These are phyloP conservation scores for Xiphophorus maculatus DNA, from an alignment of 2,113 vertebrate species.

Conservation along the genomic window DNA sequence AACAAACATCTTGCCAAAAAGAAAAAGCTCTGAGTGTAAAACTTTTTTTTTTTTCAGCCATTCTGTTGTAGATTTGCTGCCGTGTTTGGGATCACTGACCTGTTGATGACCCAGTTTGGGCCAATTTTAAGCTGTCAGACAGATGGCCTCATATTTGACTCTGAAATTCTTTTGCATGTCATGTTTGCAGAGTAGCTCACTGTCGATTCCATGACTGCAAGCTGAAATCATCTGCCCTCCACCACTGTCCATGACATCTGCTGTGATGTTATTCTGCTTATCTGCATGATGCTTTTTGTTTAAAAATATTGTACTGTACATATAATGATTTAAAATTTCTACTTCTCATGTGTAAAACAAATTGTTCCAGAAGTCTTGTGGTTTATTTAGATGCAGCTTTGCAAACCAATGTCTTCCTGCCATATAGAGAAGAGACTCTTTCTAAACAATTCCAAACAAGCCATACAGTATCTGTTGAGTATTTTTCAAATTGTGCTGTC, in stretches of 20 bases:
- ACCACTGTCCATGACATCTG: too few relatives aligned
- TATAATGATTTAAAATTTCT: not conserved
- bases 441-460: not conserved
- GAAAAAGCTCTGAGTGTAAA: not conserved
- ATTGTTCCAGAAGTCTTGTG: not conserved
- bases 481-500: not conserved
- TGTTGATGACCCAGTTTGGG: not conserved
- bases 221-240: too few relatives aligned
- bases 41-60: not conserved
- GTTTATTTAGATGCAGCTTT: not conserved
- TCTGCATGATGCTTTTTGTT: not conserved
- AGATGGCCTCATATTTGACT: not conserved
- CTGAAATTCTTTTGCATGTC: too few relatives aligned
- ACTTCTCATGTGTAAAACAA: not conserved
- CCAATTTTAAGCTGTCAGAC: not conserved
- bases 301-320: not conserved
- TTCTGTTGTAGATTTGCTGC: not conserved
- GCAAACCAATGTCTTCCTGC: not conserved
- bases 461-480: not conserved
- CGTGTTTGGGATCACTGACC: not conserved
- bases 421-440: not conserved
- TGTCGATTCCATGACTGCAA: too few relatives aligned
- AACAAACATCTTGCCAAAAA: not conserved
- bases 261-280: too few relatives aligned
- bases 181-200: too few relatives aligned